Evolutionary conservation across 1,140 invertebrate species (phyloP).

Genomic region (Macrosteles quadrilineatus): DNA sequence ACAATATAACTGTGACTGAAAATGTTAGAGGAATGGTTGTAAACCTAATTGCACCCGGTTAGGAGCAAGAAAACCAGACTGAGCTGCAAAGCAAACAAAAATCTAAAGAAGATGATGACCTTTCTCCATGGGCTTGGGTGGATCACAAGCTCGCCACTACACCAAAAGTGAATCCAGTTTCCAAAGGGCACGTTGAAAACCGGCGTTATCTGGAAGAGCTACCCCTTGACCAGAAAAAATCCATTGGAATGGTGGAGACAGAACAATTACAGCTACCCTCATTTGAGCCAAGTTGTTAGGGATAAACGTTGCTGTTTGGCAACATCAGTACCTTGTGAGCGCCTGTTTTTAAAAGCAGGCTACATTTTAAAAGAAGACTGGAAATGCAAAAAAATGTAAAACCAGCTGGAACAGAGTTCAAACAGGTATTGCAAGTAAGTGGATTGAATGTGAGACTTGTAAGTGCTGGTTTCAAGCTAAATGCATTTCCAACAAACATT

Average conservation of each 20-base stretch:
- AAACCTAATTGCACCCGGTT: constrained; percentile 22
- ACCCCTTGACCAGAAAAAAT: constrained; percentile 38
- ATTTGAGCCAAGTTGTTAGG: constrained; percentile 43
- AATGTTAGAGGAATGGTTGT: too few species aligned
- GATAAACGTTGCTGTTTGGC: too few species aligned
- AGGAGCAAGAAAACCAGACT: background rate
- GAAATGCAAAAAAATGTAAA: too few species aligned
- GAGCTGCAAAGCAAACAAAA: background rate
- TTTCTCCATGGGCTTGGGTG: background rate
- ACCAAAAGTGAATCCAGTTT: background rate
- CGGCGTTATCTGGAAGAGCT: constrained; percentile 24
- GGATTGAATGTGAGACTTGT: too few species aligned
- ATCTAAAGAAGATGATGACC: constrained; percentile 6
- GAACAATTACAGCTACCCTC: constrained; percentile 45
- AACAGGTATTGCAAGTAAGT: too few species aligned
- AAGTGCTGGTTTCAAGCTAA: too few species aligned
- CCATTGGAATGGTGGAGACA: constrained; percentile 48
- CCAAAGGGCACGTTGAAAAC: background rate
- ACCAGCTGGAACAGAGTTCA: too few species aligned
- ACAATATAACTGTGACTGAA: constrained; percentile 34
- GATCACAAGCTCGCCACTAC: constrained; percentile 31
- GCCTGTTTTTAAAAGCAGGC: too few species aligned
- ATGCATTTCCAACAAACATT: too few species aligned
- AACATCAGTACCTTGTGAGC: too few species aligned
- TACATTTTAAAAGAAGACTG: too few species aligned